These are phyloP conservation scores for Noctilio leporinus DNA, from an alignment of 2,113 vertebrate genomes.

Conservation along the genomic window DNA sequence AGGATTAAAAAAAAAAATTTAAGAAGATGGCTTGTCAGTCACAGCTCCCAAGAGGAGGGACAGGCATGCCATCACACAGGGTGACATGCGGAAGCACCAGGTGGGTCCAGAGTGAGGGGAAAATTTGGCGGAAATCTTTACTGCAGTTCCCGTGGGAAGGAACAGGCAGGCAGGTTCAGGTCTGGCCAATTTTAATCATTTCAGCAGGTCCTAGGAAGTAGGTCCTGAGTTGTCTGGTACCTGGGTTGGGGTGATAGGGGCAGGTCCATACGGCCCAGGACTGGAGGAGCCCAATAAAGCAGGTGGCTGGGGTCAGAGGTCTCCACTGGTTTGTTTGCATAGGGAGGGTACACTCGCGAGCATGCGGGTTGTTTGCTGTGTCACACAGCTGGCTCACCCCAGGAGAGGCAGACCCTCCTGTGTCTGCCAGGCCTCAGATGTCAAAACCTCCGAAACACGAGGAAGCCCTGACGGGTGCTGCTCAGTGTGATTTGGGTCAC, in stretches of 20 bases:
- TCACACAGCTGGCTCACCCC: background rate
- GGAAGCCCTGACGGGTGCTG: too few species aligned
- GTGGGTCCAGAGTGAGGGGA: too few species aligned
- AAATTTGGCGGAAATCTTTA: background rate
- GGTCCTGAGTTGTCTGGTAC: background rate
- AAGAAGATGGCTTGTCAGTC: background rate
- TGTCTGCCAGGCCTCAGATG: background rate
- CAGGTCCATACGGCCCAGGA: background rate
- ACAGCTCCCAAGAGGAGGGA: background rate
- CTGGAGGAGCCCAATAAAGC: background rate
- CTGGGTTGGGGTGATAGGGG: background rate
- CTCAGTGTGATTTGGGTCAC: too few species aligned
- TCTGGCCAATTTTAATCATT: background rate
- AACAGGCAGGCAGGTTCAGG: background rate
- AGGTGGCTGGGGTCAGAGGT: background rate
- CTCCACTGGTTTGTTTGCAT: background rate
- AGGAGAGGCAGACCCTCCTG: background rate
- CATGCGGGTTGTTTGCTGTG: background rate
- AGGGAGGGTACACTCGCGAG: background rate
- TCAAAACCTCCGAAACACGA: background rate
- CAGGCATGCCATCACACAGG: background rate
- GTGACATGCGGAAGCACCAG: background rate
- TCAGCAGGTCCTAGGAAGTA: background rate
- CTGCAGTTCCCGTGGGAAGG: background rate
- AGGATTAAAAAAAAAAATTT: too few species aligned